Evolutionary conservation across 2,797 vertebrate genomes (phyloP).

Genomic region (Clarias pachynema): DNA sequence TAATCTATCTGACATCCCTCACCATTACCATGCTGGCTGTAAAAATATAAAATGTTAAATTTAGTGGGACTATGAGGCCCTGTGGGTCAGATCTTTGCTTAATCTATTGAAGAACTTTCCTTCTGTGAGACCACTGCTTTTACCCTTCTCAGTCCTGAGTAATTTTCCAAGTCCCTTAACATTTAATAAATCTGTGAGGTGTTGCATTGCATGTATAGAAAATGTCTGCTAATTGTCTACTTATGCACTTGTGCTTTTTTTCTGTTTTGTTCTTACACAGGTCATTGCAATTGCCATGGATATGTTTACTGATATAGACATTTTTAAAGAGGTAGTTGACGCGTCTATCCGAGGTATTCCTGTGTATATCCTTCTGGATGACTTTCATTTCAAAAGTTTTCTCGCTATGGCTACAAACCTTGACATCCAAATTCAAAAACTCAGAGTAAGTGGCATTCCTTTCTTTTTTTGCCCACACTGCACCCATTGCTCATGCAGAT

Average conservation of each 20-base stretch:
- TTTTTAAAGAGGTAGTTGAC: constrained; percentile 92
- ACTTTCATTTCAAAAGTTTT: constrained; percentile 85
- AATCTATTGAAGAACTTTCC: background rate
- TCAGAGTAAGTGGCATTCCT: constrained; percentile 81
- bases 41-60: background rate
- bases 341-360: constrained; percentile 86
- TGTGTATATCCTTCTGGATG: constrained; percentile 90
- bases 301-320: constrained; percentile 92
- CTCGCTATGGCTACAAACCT: constrained; percentile 89
- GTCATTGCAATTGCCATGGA: constrained; percentile 96
- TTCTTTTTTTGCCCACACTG: background rate
- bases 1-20: background rate
- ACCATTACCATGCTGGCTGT: background rate
- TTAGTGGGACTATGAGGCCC: background rate
- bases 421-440: constrained; percentile 87
- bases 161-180: constrained; percentile 11
- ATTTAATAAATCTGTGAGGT: constrained; percentile 9
- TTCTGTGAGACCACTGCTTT: background rate
- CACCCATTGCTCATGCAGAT: background rate
- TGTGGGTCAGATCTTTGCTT: background rate
- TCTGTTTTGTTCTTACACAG: constrained; percentile 70
- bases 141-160: background rate
- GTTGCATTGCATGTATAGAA: background rate
- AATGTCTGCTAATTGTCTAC: background rate
- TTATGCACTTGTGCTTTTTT: background rate